Percentiles rank a stretch among this genome's conserved stretches.
Evolutionary conservation across 2,888 invertebrate genomes (phyloP).

Genomic region (Allacma fusca): DNA sequence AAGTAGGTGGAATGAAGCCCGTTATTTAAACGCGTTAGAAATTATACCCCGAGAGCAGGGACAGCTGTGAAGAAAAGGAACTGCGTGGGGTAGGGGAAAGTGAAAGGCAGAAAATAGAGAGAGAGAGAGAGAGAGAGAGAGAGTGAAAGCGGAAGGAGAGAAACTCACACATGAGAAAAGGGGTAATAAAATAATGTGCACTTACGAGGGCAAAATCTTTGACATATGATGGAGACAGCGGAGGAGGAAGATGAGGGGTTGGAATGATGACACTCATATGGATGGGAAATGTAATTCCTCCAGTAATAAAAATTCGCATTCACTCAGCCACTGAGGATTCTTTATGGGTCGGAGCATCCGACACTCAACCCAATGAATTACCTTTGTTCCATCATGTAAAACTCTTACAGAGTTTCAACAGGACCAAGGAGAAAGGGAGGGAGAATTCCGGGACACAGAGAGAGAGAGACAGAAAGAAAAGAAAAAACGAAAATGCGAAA

Average conservation of each 20-base stretch:
- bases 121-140: background rate
- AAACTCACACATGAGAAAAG: background rate
- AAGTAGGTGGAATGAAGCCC: too few species aligned
- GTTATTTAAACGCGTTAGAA: too few species aligned
- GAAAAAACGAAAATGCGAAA: constrained; percentile 10
- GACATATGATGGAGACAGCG: constrained; percentile 27
- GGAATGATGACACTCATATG: constrained; percentile 36
- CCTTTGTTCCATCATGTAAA: constrained; percentile 25
- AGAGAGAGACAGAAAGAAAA: background rate
- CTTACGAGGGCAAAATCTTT: constrained; percentile 30
- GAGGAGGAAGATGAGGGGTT: constrained; percentile 9
- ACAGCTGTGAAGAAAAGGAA: background rate
- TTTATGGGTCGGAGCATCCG: constrained; percentile 36
- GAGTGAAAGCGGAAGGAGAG: constrained; percentile 11
- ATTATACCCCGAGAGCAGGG: background rate
- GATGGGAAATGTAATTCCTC: constrained; percentile 38
- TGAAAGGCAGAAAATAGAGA: background rate
- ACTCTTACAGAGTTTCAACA: constrained; percentile 9
- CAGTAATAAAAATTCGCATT: constrained; percentile 39
- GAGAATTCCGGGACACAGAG: background rate
- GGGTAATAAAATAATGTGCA: constrained; percentile 40
- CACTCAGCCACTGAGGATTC: constrained; percentile 32
- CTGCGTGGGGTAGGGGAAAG: background rate
- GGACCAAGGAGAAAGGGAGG: background rate
- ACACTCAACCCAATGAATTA: constrained; percentile 29